Percentiles rank a stretch among this genome's conserved stretches.
phyloP scores from a whole-genome alignment of 1,140 invertebrate genomes.

The Drosophila paulistorum region DNA sequence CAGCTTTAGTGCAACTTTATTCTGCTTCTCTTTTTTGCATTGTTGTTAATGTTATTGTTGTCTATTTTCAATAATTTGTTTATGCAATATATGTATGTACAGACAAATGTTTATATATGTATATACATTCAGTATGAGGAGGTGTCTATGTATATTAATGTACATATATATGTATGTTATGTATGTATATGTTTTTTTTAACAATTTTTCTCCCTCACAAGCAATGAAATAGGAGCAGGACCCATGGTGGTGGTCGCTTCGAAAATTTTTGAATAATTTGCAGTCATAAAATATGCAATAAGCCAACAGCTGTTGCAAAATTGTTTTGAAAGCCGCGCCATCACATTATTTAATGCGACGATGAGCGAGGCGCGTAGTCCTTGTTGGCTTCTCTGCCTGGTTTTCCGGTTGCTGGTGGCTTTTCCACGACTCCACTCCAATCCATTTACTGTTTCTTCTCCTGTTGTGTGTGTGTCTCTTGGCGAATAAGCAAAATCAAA shows the following conservation, averaged over 20 bases:
- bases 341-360: constrained; percentile 82
- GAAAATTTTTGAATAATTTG: constrained; percentile 83
- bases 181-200: constrained; percentile 54
- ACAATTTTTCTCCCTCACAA: constrained; percentile 56
- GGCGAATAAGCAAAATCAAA: constrained; percentile 45
- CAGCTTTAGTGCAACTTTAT: constrained; percentile 3
- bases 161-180: constrained; percentile 42
- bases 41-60: constrained; percentile 35
- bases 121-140: neutral
- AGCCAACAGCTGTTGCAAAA: constrained; percentile 83
- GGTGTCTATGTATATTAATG: constrained; percentile 18
- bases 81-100: constrained; percentile 38
- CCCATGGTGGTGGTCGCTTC: constrained; percentile 60
- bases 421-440: neutral
- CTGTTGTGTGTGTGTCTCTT: constrained; percentile 20
- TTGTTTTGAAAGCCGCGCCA: constrained; percentile 83
- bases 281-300: constrained; percentile 83
- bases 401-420: neutral
- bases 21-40: neutral
- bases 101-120: constrained; percentile 12
- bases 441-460: constrained; percentile 15
- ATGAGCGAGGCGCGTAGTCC: constrained; percentile 32
- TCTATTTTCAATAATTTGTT: constrained; percentile 78
- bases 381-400: neutral
- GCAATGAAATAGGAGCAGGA: constrained; percentile 8